phyloP scores from a whole-genome alignment of 2,113 vertebrate species.

The Muntiacus reevesi region DNA sequence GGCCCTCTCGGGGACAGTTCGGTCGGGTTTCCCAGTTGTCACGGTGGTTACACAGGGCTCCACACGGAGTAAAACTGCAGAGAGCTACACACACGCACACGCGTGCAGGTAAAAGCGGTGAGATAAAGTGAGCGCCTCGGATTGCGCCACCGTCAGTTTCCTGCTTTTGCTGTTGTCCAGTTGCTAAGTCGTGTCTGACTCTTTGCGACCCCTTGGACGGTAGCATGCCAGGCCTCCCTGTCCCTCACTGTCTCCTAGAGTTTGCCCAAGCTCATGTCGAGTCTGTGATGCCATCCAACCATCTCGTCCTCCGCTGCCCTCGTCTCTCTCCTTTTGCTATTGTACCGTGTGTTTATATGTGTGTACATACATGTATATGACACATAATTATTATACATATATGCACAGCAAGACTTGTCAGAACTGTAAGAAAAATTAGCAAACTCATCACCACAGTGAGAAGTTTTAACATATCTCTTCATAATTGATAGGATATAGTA shows the following conservation, averaged over 20 bases:
- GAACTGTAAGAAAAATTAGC: not conserved
- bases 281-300: not conserved
- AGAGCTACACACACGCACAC: rapidly evolving
- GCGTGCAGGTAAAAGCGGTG: rapidly evolving
- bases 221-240: not conserved
- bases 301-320: not conserved
- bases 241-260: not conserved
- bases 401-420: not conserved
- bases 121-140: rapidly evolving
- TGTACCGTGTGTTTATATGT: not conserved
- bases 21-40: too few species aligned
- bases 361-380: too few species aligned
- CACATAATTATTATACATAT: not conserved
- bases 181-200: not conserved
- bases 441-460: not conserved
- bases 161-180: not conserved
- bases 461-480: not conserved
- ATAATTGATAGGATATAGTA: too few species aligned
- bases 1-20: rapidly evolving
- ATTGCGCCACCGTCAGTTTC: rapidly evolving
- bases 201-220: not conserved
- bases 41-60: not conserved
- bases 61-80: rapidly evolving
- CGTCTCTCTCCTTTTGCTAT: not conserved
- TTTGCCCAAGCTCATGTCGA: not conserved